Evolutionary conservation across 1,140 invertebrate species (phyloP).

Genomic region (Drosophila nigrodunni): DNA sequence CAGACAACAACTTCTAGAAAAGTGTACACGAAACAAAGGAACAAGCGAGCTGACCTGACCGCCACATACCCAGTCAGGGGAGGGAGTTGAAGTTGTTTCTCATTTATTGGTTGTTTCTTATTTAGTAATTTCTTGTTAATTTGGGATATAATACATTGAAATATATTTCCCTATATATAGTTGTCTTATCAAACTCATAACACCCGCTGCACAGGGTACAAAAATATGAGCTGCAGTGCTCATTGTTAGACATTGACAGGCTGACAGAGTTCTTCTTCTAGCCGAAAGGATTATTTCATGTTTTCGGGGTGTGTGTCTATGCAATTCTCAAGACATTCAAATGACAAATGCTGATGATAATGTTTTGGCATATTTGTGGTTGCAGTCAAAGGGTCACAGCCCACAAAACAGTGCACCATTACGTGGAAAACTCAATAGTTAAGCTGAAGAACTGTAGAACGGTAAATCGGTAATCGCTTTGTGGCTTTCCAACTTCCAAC

Average conservation of each 20-base stretch:
- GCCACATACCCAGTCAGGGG: too few relatives aligned
- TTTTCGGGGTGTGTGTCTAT: constrained; percentile 33
- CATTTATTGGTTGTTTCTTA: too few relatives aligned
- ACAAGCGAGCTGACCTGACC: too few relatives aligned
- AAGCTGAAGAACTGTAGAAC: constrained; percentile 29
- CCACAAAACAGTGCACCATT: constrained; percentile 18
- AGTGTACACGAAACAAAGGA: constrained; percentile 9
- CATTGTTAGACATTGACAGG: constrained; percentile 67
- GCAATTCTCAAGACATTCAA: constrained; percentile 31
- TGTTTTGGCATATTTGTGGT: constrained; percentile 80
- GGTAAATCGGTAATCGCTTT: constrained; percentile 43
- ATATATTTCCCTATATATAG: too few relatives aligned
- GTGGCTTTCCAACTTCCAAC: constrained; percentile 12
- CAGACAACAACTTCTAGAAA: constrained; percentile 31
- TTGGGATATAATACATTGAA: too few relatives aligned
- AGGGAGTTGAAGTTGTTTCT: too few relatives aligned
- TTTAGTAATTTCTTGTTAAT: too few relatives aligned
- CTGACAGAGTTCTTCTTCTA: constrained; percentile 43
- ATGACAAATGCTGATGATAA: constrained; percentile 62
- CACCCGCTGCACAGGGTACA: background rate
- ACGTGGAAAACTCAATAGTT: constrained; percentile 55
- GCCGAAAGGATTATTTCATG: constrained; percentile 61
- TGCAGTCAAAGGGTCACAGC: constrained; percentile 39
- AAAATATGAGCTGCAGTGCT: constrained; percentile 44
- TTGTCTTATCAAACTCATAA: too few relatives aligned